Base-by-base conservation (phyloP, 2,113 vertebrate genomes). In the Dromiciops gliroides region DNA sequence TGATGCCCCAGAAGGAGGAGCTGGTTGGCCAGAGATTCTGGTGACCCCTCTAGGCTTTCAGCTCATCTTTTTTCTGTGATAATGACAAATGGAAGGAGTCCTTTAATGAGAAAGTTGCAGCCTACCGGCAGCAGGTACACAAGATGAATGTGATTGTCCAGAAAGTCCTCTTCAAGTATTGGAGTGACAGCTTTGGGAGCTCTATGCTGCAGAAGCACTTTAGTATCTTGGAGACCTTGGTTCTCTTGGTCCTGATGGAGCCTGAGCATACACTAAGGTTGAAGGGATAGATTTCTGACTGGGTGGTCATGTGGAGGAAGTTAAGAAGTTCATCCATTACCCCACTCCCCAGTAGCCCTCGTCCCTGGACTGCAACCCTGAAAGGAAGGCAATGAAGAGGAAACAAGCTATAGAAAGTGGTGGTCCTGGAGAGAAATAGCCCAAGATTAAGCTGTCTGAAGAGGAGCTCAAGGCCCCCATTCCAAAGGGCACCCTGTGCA, bases 101-200 rank as follows among this genome's bases (percentile, higher is more conserved):
- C 97, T 95, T 97, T 53, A 99, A 98, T 0, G 98, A 98, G 51
- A 98, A 98, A 67, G 97, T 99, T 0, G 24, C 93, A 22, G 99
- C 99, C 26, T 99, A 98, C 92, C 97, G 24, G 44, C 97, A 98
- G 48, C 99, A 99, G 97, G 98, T 99, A 52, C 98, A 99, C 98
- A 99, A 99, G 98, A 99, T 99, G 99, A 99, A 99, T 94, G 98
- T 99, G 94, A 99, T 99, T 0, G 97, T 99, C 95, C 98, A 99
- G 83, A 99, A 99, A 97, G 99, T 99, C 25, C 98, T 98, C 31
- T 99, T 99, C 98, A 99, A 98, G 56, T 99, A 99, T 98, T 99
- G 98, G 99, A 98, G 98, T 95, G 99, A 99, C 91, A 98, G 99
- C 53, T 99, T 99, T 98, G 99, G 99, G 98, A 99, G 99, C 97